These are phyloP conservation scores for Psittacara wagleri DNA, from an alignment of 2,113 vertebrate species.

Conservation along the genomic window DNA sequence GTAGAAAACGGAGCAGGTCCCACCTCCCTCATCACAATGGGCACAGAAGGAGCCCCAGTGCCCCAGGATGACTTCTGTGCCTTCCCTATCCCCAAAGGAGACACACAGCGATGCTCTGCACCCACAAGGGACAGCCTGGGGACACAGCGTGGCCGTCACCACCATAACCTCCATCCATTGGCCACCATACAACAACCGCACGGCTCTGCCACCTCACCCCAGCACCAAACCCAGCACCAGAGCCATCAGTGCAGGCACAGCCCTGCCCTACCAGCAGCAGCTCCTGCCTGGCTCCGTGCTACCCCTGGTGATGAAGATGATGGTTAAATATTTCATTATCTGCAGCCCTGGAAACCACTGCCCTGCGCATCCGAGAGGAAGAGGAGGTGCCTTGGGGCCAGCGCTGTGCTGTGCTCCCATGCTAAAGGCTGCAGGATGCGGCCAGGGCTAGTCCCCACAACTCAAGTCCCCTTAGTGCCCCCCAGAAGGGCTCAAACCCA, in stretches of 20 bases:
- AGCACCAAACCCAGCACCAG: neutral
- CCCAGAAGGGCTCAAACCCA: neutral
- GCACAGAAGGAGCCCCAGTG: neutral
- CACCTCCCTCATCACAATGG: neutral
- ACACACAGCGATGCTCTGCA: neutral
- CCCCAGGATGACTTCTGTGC: neutral
- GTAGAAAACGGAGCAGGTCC: neutral
- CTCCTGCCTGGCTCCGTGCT: neutral
- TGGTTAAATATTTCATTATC: conserved; percentile 49
- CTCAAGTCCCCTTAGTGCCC: neutral
- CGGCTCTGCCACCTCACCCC: accelerated
- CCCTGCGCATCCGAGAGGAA: neutral
- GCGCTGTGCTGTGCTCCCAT: neutral
- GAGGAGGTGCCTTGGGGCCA: neutral
- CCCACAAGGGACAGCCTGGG: neutral
- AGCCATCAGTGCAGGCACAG: neutral
- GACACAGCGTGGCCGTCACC: neutral
- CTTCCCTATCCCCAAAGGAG: neutral
- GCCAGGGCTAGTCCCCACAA: neutral
- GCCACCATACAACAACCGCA: neutral
- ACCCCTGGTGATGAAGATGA: neutral
- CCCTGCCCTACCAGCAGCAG: neutral
- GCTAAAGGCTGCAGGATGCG: neutral
- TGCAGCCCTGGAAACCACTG: neutral
- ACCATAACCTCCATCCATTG: accelerated